phyloP scores from a whole-genome alignment of 2,113 vertebrate species.

The Platichthys flesus region DNA sequence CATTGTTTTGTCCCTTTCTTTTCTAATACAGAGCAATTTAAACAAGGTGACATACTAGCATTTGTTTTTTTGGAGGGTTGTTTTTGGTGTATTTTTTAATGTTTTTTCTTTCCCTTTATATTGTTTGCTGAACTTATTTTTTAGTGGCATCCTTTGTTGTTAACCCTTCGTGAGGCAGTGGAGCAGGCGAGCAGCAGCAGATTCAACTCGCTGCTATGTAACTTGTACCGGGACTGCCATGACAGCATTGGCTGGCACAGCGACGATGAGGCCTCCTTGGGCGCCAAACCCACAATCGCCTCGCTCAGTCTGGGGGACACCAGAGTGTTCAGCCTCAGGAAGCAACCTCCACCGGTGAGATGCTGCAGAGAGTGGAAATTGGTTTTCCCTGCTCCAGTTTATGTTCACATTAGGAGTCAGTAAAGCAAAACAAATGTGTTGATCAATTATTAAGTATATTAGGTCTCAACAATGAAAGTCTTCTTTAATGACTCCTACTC shows the following conservation, averaged over 20 bases:
- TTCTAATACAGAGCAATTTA: not conserved
- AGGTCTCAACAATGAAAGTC: not conserved
- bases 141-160: constrained; percentile 91
- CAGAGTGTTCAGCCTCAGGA: constrained; percentile 92
- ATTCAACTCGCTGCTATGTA: constrained; percentile 96
- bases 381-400: not conserved
- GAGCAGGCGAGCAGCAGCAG: constrained; percentile 78
- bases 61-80: not conserved
- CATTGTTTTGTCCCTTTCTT: not conserved
- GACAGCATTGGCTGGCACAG: constrained; percentile 98
- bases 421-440: not conserved
- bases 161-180: constrained; percentile 77
- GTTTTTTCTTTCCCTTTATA: not conserved
- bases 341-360: constrained; percentile 89
- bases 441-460: not conserved
- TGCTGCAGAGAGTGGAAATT: not conserved
- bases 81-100: not conserved
- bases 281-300: constrained; percentile 87
- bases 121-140: not conserved
- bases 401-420: not conserved
- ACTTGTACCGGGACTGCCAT: constrained; percentile 90
- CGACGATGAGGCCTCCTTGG: constrained; percentile 88
- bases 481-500: not conserved
- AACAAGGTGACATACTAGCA: not conserved
- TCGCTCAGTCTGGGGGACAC: constrained; percentile 94